Conservation (phyloP, 2,797 vertebrate species). For the Alectoris magna region DNA sequence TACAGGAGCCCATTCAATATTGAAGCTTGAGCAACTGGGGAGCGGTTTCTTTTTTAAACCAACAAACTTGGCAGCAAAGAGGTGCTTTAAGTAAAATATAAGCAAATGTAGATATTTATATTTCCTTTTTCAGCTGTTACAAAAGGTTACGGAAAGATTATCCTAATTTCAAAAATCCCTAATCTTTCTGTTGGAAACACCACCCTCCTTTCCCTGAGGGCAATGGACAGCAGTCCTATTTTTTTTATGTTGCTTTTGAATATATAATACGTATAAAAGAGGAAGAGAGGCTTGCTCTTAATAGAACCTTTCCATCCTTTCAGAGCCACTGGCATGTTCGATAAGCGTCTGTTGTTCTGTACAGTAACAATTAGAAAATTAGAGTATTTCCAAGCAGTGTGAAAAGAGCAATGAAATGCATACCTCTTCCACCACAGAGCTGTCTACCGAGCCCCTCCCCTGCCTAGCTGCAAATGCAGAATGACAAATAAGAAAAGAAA, state of each 20-base stretch:
- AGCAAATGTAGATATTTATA: background rate
- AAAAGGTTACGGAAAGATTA: background rate
- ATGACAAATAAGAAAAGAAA: constrained; percentile 62
- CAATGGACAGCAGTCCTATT: background rate
- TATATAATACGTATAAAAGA: constrained; percentile 28
- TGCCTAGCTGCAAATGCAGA: constrained; percentile 46
- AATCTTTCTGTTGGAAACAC: constrained; percentile 4
- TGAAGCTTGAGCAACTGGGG: background rate
- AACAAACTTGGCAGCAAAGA: background rate
- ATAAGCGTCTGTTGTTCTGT: constrained; percentile 28
- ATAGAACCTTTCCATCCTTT: constrained; percentile 54
- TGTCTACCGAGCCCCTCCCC: background rate
- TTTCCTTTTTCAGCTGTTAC: background rate
- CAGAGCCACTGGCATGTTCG: constrained; percentile 38
- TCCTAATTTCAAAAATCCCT: background rate
- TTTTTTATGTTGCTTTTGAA: constrained; percentile 29
- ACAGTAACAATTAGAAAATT: constrained; percentile 41
- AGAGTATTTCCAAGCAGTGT: constrained; percentile 23
- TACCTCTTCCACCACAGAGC: background rate
- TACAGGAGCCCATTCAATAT: background rate
- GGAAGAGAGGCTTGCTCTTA: constrained; percentile 27
- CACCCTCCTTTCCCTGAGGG: constrained; percentile 24
- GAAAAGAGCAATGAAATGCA: background rate
- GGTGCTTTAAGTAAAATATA: background rate
- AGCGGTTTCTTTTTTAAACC: background rate